phyloP scores from a whole-genome alignment of 2,113 vertebrate genomes.

The Aythya baeri region DNA sequence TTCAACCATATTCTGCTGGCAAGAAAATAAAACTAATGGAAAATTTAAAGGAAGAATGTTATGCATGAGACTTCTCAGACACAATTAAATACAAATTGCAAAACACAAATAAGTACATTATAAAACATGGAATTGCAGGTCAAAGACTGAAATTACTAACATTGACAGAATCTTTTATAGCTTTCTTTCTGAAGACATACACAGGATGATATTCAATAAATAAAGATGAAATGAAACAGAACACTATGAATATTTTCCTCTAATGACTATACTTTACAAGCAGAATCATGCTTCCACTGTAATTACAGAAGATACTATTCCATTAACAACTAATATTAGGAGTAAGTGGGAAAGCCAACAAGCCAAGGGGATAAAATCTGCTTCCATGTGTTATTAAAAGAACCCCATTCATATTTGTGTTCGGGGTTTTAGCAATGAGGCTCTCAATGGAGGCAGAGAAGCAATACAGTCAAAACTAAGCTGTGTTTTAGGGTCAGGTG shows the following conservation, averaged over 20 bases:
- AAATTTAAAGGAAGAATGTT: constrained; percentile 30
- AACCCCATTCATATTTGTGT: background rate
- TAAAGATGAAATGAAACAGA: background rate
- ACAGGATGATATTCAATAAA: background rate
- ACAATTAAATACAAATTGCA: constrained; percentile 21
- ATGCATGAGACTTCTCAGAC: background rate
- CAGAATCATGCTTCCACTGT: background rate
- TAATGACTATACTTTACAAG: background rate
- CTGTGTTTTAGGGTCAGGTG: constrained; percentile 31
- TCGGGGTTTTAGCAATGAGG: constrained; percentile 5
- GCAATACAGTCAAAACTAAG: constrained; percentile 39
- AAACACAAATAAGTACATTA: background rate
- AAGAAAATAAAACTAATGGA: constrained; percentile 27
- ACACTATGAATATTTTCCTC: background rate
- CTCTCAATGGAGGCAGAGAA: constrained; percentile 56
- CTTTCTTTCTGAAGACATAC: background rate
- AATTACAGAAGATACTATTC: background rate
- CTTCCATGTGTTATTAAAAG: background rate
- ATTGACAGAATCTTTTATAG: background rate
- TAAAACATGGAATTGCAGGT: constrained; percentile 5
- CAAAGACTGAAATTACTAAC: background rate
- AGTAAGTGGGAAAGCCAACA: background rate
- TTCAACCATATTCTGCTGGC: background rate
- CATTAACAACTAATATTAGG: background rate
- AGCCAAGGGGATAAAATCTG: constrained; percentile 1